These are phyloP conservation scores for Urocynchramus pylzowi DNA, from an alignment of 2,113 vertebrate species.

Conservation along the genomic window DNA sequence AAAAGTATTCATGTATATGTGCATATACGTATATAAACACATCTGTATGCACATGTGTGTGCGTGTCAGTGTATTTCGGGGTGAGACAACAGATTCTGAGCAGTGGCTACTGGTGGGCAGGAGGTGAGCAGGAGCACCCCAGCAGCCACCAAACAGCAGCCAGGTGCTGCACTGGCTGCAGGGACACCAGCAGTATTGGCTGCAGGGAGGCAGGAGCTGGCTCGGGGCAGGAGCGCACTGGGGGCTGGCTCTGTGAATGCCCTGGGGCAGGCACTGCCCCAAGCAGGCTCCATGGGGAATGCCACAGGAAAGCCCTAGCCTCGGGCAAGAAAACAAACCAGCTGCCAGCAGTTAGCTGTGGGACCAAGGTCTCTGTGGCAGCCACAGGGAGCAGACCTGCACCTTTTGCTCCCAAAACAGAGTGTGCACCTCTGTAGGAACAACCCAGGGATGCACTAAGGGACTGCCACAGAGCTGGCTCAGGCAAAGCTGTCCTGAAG, in stretches of 20 bases:
- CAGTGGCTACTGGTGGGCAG: background rate
- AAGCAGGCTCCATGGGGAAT: rapidly evolving
- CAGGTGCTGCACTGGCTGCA: rapidly evolving
- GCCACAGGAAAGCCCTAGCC: background rate
- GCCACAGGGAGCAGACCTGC: rapidly evolving
- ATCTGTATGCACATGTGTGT: rapidly evolving
- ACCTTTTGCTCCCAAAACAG: background rate
- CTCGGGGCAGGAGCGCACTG: background rate
- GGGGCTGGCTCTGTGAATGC: background rate
- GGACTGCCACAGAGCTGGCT: background rate
- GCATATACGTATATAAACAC: no score
- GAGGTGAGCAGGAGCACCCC: background rate
- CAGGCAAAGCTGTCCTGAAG: background rate
- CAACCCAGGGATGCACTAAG: background rate
- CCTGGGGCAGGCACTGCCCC: rapidly evolving
- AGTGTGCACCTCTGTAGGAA: rapidly evolving
- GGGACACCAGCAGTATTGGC: rapidly evolving
- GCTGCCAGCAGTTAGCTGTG: background rate
- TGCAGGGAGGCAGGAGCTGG: background rate
- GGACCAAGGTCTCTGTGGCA: background rate
- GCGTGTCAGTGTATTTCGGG: background rate
- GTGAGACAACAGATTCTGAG: background rate
- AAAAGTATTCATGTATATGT: rapidly evolving
- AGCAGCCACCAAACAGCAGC: background rate
- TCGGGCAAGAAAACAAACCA: rapidly evolving